Percentiles rank a stretch among this genome's conserved stretches.
phyloP scores from a whole-genome alignment of 2,888 invertebrate species.

The Drosophila lutescens region DNA sequence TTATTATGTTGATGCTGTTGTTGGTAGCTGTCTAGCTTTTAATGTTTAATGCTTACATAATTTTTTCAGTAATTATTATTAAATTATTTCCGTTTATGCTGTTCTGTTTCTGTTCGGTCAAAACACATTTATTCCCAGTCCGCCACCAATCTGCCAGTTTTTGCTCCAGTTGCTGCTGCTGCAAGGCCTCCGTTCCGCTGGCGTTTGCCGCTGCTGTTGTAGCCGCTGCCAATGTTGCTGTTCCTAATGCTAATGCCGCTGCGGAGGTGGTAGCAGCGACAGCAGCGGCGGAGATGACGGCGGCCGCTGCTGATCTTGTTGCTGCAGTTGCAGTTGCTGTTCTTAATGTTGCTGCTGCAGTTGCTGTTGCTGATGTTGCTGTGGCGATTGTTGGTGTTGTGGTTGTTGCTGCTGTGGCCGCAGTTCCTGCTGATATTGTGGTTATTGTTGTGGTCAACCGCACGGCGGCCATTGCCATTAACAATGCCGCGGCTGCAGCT shows the following conservation, averaged over 20 bases:
- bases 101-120: conserved; percentile 53
- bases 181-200: conserved; percentile 24
- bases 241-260: conserved; percentile 8
- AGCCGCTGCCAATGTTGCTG: conserved; percentile 16
- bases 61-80: conserved; percentile 77
- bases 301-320: conserved; percentile 33
- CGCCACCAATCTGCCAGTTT: conserved; percentile 44
- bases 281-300: neutral
- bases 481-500: conserved; percentile 33
- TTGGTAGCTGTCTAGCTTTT: conserved; percentile 75
- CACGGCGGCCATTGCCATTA: conserved; percentile 21
- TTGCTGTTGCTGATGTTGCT: conserved; percentile 24
- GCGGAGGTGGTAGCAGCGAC: conserved; percentile 4
- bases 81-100: conserved; percentile 69
- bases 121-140: conserved; percentile 49
- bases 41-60: conserved; percentile 77
- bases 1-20: conserved; percentile 79
- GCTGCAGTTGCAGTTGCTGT: conserved; percentile 19
- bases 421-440: conserved; percentile 47
- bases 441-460: conserved; percentile 27
- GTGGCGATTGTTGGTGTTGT: conserved; percentile 28
- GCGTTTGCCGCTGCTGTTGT: conserved; percentile 28
- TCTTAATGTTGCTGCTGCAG: conserved; percentile 21
- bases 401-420: conserved; percentile 43
- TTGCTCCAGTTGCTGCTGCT: conserved; percentile 20